Evolutionary conservation across 2,888 invertebrate species (phyloP).

Genomic region (Drosophila mettleri): DNA sequence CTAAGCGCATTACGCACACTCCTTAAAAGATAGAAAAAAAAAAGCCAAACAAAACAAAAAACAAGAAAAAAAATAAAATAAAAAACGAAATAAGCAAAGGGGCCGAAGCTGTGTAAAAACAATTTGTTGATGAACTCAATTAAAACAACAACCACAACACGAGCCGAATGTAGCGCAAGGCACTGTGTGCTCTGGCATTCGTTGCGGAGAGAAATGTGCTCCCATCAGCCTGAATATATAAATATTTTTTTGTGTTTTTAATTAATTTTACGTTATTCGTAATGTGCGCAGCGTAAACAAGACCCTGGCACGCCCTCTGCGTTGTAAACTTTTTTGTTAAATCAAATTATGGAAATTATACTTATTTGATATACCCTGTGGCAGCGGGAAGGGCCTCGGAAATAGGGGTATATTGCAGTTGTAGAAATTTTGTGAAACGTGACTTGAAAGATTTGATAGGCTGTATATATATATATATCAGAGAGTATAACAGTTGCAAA

Average conservation of each 20-base stretch:
- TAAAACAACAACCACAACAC: slow-evolving; percentile 49
- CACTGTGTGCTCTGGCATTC: background rate
- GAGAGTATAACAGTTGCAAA: background rate
- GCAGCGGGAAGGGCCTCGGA: no score
- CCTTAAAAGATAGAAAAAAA: slow-evolving; percentile 9
- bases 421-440: background rate
- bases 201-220: background rate
- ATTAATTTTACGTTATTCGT: slow-evolving; percentile 61
- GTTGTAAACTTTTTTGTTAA: slow-evolving; percentile 43
- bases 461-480: background rate
- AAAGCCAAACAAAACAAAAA: slow-evolving; percentile 1
- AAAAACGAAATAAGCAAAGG: background rate
- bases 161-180: slow-evolving; percentile 16
- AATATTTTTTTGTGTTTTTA: slow-evolving; percentile 50
- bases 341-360: slow-evolving; percentile 74
- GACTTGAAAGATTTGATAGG: background rate
- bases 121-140: slow-evolving; percentile 77
- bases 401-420: background rate
- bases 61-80: slow-evolving; percentile 18
- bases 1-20: slow-evolving; percentile 56
- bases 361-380: background rate
- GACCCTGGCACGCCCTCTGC: slow-evolving; percentile 25
- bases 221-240: slow-evolving; percentile 1
- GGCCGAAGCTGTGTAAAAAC: slow-evolving; percentile 42
- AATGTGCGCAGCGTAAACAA: slow-evolving; percentile 40